These are phyloP conservation scores for Drosophila watanabei DNA, from an alignment of 1,140 invertebrate genomes.

Conservation along the genomic window DNA sequence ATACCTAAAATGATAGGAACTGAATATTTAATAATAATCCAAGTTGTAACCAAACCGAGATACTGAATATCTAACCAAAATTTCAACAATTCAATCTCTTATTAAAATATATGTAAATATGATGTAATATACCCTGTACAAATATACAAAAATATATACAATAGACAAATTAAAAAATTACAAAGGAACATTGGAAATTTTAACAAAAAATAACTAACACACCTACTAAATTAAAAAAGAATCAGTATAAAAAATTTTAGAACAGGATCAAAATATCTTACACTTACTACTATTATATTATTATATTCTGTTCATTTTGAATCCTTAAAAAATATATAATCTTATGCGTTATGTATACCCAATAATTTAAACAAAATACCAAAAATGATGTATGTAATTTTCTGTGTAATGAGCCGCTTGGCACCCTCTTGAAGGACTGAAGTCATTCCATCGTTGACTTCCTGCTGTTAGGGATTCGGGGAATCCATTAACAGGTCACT, in stretches of 20 bases:
- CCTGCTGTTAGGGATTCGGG: slow-evolving; percentile 3
- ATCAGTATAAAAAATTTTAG: no score
- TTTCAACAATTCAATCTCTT: neutral
- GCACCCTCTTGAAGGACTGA: neutral
- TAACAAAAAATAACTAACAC: neutral
- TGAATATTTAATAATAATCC: neutral
- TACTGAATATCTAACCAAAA: neutral
- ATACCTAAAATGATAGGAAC: neutral
- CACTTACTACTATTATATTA: no score
- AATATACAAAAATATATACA: no score
- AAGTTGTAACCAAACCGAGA: neutral
- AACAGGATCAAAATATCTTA: no score
- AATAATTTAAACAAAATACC: neutral
- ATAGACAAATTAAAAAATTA: neutral
- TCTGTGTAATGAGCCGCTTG: neutral
- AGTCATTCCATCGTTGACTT: neutral
- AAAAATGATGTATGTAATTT: neutral
- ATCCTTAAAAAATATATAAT: no score
- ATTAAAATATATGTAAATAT: neutral
- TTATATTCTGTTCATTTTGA: no score
- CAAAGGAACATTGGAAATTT: neutral
- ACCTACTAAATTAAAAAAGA: neutral
- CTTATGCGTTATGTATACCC: neutral
- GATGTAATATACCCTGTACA: neutral
- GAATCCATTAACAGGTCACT: slow-evolving; percentile 43